phyloP scores from a whole-genome alignment of 2,797 vertebrate species.

The Peromyscus eremicus region DNA sequence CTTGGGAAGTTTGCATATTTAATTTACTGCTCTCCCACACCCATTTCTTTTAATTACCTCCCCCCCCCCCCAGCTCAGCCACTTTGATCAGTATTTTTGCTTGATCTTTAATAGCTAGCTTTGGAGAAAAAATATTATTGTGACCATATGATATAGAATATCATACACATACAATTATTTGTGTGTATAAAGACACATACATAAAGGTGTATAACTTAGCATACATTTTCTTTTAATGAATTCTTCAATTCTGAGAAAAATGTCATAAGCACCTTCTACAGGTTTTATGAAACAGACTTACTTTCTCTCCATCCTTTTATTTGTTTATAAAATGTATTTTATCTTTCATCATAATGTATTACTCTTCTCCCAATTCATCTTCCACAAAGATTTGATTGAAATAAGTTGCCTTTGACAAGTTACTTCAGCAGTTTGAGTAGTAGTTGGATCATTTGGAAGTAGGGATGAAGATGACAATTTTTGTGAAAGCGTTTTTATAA shows the following conservation, averaged over 20 bases:
- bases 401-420: not conserved
- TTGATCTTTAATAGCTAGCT: not conserved
- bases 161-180: not conserved
- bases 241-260: not conserved
- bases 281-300: not conserved
- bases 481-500: not conserved
- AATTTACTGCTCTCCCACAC: rapidly evolving
- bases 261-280: not conserved
- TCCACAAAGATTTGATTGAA: not conserved
- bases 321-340: not conserved
- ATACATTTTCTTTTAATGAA: not conserved
- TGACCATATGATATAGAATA: not conserved
- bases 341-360: not conserved
- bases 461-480: not conserved
- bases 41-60: not conserved
- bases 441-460: not conserved
- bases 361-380: not conserved
- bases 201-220: not conserved
- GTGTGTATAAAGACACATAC: rapidly evolving
- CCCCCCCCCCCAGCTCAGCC: not conserved
- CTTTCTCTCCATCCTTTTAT: not conserved
- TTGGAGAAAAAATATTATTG: not conserved
- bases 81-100: too few relatives aligned
- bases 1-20: not conserved
- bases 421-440: not conserved